Evolutionary conservation across 1,140 invertebrate genomes (phyloP).

Genomic region (Sarcophaga bullata): DNA sequence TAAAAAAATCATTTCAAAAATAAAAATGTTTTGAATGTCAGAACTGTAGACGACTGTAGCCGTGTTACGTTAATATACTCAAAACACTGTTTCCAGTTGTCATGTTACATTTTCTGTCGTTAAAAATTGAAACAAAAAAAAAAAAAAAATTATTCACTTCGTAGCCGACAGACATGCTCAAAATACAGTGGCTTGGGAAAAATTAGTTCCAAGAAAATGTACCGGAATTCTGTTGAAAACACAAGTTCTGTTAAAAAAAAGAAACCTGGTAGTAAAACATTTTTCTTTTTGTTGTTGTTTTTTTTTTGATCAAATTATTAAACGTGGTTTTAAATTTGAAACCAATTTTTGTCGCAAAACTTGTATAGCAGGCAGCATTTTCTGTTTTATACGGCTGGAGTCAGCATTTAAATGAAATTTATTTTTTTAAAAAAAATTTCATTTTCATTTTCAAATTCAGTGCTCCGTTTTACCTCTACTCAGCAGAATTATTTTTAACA

Average conservation of each 20-base stretch:
- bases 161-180: not conserved
- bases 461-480: not conserved
- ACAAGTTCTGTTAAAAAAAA: conserved; percentile 20
- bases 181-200: conserved; percentile 54
- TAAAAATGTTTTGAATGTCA: not conserved
- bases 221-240: conserved; percentile 59
- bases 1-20: not conserved
- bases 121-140: not conserved
- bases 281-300: no score
- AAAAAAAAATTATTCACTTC: no score
- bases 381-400: not conserved
- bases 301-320: not conserved
- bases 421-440: not conserved
- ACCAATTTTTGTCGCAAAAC: not conserved
- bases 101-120: not conserved
- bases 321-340: conserved; percentile 30
- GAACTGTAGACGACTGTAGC: not conserved
- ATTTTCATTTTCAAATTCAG: not conserved
- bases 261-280: conserved; percentile 25
- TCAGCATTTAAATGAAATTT: not conserved
- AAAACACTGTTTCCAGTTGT: not conserved
- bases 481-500: conserved; percentile 1
- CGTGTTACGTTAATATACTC: not conserved
- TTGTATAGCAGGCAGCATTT: not conserved
- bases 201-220: conserved; percentile 63